Evolutionary conservation across 2,888 invertebrate species (phyloP), one percentile per base, ranked within the genome.

Genomic region (Sipunculus nudus): DNA sequence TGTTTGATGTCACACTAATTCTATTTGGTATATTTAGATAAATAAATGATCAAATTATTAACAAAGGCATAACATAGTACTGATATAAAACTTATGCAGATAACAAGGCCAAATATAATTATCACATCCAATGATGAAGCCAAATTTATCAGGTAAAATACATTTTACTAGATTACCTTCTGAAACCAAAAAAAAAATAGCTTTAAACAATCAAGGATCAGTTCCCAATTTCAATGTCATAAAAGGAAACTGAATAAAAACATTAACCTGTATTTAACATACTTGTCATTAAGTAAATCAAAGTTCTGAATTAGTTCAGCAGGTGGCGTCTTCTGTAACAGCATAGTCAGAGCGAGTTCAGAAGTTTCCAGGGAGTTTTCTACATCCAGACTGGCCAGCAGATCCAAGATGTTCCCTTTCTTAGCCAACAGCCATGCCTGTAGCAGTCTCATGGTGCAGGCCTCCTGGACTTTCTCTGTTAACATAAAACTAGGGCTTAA

Each of bases 391-490:
- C 90, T 90, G 61, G 89, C 88, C 50, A 93, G 85, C n/a, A 95
- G 85, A 5, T 88, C 86, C 19, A 92, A 84, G 43, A 90, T 88
- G 72, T 92, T 89, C 2, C 89, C 88, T 48, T 90, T 86, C 75
- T 90, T 91, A 1, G 88, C 86, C 53, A 89, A 87, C 61, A 94
- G 84, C 94, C 94, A 94, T 1, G 89, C 85, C 0, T 91, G 90
- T 1, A 94, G 83, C 40, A 85, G 69, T 40, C 79, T 78, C 13
- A 68, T 67, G 5, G 73, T 53, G 63, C 80, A 82, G 0, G 78
- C 71, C 38, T 74, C 70, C 52, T 70, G 74, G 8, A 85, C 85
- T 50, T 60, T 45, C 39, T 78, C 85, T 85, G 74, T 3, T 74
- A 72, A 43, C 39, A 57, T 58, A 45, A 45, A 13, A 38, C 21